These are phyloP conservation scores for Salmo trutta DNA, from an alignment of 2,797 vertebrate genomes.

Conservation along the genomic window DNA sequence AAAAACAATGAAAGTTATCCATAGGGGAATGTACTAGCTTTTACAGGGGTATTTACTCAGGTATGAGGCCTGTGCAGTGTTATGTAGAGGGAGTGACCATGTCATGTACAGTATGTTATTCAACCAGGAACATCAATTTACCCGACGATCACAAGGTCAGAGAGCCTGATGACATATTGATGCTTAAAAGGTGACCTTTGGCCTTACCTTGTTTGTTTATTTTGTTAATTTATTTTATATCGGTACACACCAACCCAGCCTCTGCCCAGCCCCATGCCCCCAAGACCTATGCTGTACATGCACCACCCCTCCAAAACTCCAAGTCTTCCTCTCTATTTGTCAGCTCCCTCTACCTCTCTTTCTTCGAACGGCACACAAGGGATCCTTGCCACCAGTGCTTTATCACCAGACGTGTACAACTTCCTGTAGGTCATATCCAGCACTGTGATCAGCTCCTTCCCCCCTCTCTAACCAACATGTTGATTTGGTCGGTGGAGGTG, in stretches of 20 bases:
- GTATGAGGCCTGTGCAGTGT: no score
- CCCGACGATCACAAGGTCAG: neutral
- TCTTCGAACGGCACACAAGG: neutral
- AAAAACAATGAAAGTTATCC: no score
- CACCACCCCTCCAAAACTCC: neutral
- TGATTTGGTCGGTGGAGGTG: slow-evolving; percentile 31
- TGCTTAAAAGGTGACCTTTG: neutral
- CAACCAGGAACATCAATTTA: neutral
- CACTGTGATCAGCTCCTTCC: slow-evolving; percentile 13
- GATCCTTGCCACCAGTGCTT: neutral
- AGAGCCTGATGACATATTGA: neutral
- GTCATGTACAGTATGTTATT: no score
- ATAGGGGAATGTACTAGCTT: no score
- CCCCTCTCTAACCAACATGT: slow-evolving; percentile 8
- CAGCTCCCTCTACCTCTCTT: slow-evolving; percentile 8
- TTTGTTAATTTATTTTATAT: no score
- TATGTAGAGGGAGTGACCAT: no score
- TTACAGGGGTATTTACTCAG: no score
- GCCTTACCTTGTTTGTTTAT: no score
- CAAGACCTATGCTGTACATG: neutral
- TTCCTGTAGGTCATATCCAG: slow-evolving; percentile 34
- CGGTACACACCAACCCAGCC: neutral
- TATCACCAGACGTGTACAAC: slow-evolving; percentile 22
- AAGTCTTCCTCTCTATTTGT: neutral
- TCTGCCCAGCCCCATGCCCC: neutral